Percentiles rank a stretch among this genome's conserved stretches.
Conservation (phyloP, 2,113 vertebrate genomes). For the Emydocephalus ijimae region DNA sequence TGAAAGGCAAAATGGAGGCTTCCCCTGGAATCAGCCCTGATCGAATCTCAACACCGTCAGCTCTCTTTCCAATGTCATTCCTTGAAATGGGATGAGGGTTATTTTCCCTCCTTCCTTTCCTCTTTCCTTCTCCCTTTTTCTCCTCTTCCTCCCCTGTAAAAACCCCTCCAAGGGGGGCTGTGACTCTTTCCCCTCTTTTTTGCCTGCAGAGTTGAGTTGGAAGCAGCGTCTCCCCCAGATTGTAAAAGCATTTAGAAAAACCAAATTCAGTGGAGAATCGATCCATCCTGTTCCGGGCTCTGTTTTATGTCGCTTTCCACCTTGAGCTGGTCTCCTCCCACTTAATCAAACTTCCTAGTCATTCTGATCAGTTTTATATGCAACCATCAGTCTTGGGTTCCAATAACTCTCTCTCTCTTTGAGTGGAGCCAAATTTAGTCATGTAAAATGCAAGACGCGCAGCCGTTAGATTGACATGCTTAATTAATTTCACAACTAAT, state of each 20-base stretch:
- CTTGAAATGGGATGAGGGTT: neutral
- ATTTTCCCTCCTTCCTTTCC: neutral
- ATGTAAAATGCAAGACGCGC: neutral
- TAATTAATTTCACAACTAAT: neutral
- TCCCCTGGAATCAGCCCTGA: neutral
- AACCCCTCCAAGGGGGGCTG: neutral
- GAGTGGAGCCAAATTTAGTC: neutral
- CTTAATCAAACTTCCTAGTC: neutral
- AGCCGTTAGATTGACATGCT: neutral
- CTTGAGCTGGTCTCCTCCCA: neutral
- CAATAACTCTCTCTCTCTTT: neutral
- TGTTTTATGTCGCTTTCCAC: neutral
- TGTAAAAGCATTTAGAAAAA: neutral
- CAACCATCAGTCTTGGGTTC: neutral
- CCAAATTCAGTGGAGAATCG: neutral
- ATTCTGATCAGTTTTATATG: neutral
- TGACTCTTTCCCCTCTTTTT: neutral
- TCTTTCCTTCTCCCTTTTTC: neutral
- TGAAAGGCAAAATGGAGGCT: neutral
- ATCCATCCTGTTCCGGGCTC: neutral
- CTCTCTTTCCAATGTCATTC: neutral
- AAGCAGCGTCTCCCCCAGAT: neutral
- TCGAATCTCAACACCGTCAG: neutral
- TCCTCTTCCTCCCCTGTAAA: neutral
- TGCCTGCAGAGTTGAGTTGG: neutral